These are phyloP conservation scores for Erithacus rubecula DNA, from an alignment of 2,797 vertebrate genomes.

Conservation along the genomic window DNA sequence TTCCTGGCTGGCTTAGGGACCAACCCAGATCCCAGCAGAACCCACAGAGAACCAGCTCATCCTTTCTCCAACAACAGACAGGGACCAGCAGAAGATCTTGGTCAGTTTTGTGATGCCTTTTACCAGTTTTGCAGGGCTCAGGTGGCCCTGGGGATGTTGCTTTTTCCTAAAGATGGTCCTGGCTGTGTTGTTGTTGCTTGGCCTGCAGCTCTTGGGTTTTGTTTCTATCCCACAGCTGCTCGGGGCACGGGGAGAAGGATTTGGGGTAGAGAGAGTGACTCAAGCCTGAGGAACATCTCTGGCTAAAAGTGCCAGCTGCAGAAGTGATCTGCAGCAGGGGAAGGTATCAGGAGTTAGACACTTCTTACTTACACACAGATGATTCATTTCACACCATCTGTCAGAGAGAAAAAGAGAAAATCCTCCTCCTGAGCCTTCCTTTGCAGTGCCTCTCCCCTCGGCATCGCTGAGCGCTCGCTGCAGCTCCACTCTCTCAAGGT, in stretches of 20 bases:
- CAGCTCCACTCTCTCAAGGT: not conserved
- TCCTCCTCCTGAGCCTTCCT: constrained; percentile 41
- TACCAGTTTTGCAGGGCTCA: not conserved
- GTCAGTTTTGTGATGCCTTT: not conserved
- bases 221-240: not conserved
- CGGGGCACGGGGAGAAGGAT: fast-evolving
- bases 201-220: not conserved
- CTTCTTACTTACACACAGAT: constrained; percentile 57
- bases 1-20: not conserved
- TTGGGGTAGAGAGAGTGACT: not conserved
- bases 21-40: not conserved
- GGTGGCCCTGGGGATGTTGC: not conserved
- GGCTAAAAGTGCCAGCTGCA: constrained; percentile 47
- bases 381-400: constrained; percentile 68
- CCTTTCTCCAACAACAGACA: not conserved
- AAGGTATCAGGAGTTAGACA: constrained; percentile 42
- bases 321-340: constrained; percentile 40
- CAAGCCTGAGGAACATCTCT: not conserved
- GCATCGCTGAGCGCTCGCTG: fast-evolving
- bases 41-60: not conserved
- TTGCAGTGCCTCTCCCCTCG: not conserved
- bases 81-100: not conserved
- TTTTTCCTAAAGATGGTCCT: not conserved
- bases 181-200: not conserved
- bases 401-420: constrained; percentile 59